Evolutionary conservation across 2,888 invertebrate species (phyloP), one percentile per base, ranked within the genome.

Genomic region (Apodemia duryi): DNA sequence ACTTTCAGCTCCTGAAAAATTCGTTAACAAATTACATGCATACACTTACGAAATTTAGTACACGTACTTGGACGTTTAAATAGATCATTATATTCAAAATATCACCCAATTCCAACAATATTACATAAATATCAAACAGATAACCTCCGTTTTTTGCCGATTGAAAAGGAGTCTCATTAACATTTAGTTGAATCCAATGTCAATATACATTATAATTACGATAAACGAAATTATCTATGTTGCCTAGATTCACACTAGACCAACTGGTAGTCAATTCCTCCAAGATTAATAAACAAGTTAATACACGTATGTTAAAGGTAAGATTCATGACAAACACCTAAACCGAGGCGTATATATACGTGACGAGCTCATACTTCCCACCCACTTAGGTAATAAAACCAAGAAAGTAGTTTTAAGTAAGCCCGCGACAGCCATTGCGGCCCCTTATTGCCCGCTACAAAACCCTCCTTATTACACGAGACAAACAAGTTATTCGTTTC

Each of bases 401-500:
- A 82, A 86, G 87, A 89, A 88, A 89, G 88, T 88, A 87, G 89
- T 91, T 89, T 87, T 85, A 86, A 89, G 88, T 83, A 86, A 87
- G 83, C 88, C 82, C 85, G 83, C 82, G 85, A 88, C 86, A 86
- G 84, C 83, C 83, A 86, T 88, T 81, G 87, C 78, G 80, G 80
- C 80, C 85, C 87, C 85, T 81, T 86, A 89, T 86, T 85, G 87
- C 88, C 81, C 81, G 76, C 81, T 72, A 78, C 86, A 87, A 90
- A 89, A 83, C 88, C 89, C 85, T 84, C 83, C 89, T 88, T 91
- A 90, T 88, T 88, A 89, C 87, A 77, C 80, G 77, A 84, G 85
- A 88, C 90, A 90, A 90, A 90, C 90, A 90, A 88, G 86, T 91
- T 89, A 91, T 91, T 88, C 88, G 88, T 90, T 91, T 90, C 90